Base-by-base conservation (phyloP, 2,888 invertebrate genomes). In the Theodoxus fluviatilis region DNA sequence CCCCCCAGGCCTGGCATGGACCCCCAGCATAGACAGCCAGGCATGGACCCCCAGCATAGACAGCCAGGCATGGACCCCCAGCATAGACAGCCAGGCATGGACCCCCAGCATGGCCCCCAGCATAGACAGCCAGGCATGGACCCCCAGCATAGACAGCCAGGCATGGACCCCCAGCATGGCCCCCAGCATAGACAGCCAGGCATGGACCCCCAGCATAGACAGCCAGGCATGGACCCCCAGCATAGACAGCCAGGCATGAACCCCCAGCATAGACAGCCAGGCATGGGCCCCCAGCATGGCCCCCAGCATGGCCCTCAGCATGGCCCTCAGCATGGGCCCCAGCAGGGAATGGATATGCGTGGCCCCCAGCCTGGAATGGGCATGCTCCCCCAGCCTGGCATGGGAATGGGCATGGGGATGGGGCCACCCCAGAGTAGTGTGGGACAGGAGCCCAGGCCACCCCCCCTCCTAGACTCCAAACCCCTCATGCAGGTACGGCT, bases 41-140 rank as follows among this genome's bases (percentile, higher is more conserved):
- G 70, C 70, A 70, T 25, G 57, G 65, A 2, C 59, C 59, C 43
- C 71, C 71, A n/a, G 59, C 66, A 33, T 63, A 35, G 31, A 63
- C 63, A 31, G 31, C 15, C 9, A 52, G 61, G 63, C 55, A 47
- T 33, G 71, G 61, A n/a, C 65, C 65, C 12, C 65, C 65, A 25
- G n/a, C 37, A 37, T 18, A 40, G n/a, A 33, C 28, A 57, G 57
- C n/a, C 4, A 57, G n/a, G n/a, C n/a, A n/a, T n/a, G n/a, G 1
- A 6, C 31, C 57, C 12, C 31, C 40, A 37, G 38, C 64, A 52
- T 49, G 65, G 18, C 59, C 43, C 15, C 52, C 64, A 31, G 18
- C 28, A 31, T 22, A 28, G 57, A 57, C 57, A 25, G 22, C 57
- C 57, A 15, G 57, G 6, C n/a, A 55, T 40, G 15, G 59, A 43